Percentiles rank a stretch among this genome's conserved stretches.
Evolutionary conservation across 2,797 vertebrate species (phyloP).

Genomic region (Geotrypetes seraphini): DNA sequence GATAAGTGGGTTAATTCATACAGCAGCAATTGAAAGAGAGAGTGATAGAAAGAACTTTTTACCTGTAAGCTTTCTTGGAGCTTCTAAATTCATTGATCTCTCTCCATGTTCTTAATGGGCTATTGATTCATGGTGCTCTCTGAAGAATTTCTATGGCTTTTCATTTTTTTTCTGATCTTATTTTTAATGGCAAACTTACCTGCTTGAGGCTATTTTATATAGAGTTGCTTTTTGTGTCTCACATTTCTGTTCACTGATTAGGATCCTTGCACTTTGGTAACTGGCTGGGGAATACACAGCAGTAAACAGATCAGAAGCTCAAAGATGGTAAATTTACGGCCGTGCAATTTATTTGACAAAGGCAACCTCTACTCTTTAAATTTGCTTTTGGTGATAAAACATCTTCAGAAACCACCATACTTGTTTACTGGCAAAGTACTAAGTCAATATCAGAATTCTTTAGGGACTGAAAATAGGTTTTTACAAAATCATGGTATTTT

Average conservation of each 20-base stretch:
- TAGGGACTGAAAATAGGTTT: too few relatives aligned
- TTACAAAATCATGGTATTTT: too few relatives aligned
- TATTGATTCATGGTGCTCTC: background rate
- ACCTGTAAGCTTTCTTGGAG: too few relatives aligned
- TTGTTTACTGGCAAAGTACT: background rate
- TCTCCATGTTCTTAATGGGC: background rate
- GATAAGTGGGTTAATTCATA: conserved; percentile 9
- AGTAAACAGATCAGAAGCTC: background rate
- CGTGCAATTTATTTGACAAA: conserved; percentile 2
- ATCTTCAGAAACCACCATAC: background rate
- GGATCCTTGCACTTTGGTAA: background rate
- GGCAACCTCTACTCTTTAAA: background rate
- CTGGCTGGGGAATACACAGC: background rate
- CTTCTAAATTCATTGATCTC: background rate
- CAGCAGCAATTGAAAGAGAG: conserved; percentile 12
- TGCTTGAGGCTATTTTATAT: background rate
- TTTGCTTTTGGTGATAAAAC: background rate
- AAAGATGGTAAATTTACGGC: conserved; percentile 6
- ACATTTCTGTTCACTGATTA: conserved; percentile 1
- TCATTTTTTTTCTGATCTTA: background rate
- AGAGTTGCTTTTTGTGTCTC: background rate
- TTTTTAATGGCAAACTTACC: background rate
- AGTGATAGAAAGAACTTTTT: too few relatives aligned
- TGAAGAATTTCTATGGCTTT: background rate
- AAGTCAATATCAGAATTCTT: background rate